These are phyloP conservation scores for Orchesella flavescens DNA, from an alignment of 2,888 invertebrate species.

Conservation along the genomic window DNA sequence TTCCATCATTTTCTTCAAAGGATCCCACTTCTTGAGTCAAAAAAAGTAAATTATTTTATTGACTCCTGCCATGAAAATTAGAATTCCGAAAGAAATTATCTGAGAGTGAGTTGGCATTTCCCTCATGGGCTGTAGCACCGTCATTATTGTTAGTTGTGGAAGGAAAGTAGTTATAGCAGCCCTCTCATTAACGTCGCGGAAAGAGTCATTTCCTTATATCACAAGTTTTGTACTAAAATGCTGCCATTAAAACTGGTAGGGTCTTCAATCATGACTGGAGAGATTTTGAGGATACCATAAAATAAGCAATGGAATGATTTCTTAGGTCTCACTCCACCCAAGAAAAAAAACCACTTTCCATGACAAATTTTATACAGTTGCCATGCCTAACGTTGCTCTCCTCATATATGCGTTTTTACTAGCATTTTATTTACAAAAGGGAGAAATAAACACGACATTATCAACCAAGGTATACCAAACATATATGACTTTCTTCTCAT, in stretches of 20 bases:
- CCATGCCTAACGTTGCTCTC: conserved; percentile 8
- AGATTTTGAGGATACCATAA: conserved; percentile 22
- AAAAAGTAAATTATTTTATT: conserved; percentile 72
- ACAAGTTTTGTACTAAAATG: conserved; percentile 44
- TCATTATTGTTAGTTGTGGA: conserved; percentile 44
- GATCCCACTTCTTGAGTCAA: not conserved
- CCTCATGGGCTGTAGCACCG: conserved; percentile 69
- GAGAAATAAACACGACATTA: not conserved
- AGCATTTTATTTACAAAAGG: not conserved
- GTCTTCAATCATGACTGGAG: conserved; percentile 34
- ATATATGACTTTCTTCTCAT: no score
- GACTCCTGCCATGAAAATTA: conserved; percentile 67
- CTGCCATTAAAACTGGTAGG: conserved; percentile 40
- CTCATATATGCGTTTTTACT: not conserved
- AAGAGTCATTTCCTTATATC: conserved; percentile 25
- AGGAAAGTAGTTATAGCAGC: conserved; percentile 55
- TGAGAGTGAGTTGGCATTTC: conserved; percentile 69
- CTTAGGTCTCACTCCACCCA: conserved; percentile 30
- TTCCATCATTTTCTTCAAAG: not conserved
- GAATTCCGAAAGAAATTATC: conserved; percentile 71
- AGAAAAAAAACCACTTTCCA: not conserved
- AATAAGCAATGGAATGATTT: conserved; percentile 49
- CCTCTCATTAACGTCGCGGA: conserved; percentile 64
- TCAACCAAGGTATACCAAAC: no score
- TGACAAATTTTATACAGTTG: not conserved